These are phyloP conservation scores for Rhinopithecus roxellana DNA, from an alignment of 2,113 vertebrate genomes.

Conservation along the genomic window DNA sequence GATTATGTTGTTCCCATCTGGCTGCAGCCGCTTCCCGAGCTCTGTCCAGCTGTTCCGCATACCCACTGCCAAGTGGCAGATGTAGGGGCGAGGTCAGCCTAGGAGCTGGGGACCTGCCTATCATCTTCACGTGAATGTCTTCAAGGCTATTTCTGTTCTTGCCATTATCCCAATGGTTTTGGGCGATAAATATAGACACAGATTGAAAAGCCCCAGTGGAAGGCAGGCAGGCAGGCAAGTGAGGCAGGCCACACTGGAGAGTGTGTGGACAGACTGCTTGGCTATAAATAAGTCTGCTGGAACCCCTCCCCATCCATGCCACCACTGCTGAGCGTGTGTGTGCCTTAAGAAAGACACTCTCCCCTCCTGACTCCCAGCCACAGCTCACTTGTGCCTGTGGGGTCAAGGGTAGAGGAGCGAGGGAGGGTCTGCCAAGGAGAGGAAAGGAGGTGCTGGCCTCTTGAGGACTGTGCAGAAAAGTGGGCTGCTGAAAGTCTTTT, in stretches of 20 bases:
- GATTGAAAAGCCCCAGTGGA: conserved; percentile 66
- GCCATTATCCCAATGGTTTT: conserved; percentile 66
- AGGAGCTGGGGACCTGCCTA: conserved; percentile 59
- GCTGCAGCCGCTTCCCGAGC: not conserved
- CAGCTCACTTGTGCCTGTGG: not conserved
- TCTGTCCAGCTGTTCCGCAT: conserved; percentile 49
- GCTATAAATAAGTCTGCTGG: conserved; percentile 67
- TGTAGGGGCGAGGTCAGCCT: conserved; percentile 51
- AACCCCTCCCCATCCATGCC: conserved; percentile 48
- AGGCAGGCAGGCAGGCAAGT: conserved; percentile 49
- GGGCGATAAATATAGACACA: conserved; percentile 73
- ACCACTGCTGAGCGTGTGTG: not conserved
- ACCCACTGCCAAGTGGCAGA: conserved; percentile 32
- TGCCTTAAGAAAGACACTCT: not conserved
- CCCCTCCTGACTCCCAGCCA: not conserved
- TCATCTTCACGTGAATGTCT: conserved; percentile 72
- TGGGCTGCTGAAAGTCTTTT: not conserved
- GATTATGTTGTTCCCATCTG: conserved; percentile 27
- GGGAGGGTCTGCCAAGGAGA: not conserved
- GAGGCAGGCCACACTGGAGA: conserved; percentile 26
- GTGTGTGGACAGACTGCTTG: not conserved
- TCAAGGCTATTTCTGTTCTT: conserved; percentile 72
- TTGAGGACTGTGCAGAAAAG: not conserved
- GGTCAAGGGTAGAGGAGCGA: not conserved
- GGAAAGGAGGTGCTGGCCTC: no score